These are phyloP conservation scores for Anoplophora glabripennis DNA, from an alignment of 1,140 invertebrate species.

Conservation along the genomic window DNA sequence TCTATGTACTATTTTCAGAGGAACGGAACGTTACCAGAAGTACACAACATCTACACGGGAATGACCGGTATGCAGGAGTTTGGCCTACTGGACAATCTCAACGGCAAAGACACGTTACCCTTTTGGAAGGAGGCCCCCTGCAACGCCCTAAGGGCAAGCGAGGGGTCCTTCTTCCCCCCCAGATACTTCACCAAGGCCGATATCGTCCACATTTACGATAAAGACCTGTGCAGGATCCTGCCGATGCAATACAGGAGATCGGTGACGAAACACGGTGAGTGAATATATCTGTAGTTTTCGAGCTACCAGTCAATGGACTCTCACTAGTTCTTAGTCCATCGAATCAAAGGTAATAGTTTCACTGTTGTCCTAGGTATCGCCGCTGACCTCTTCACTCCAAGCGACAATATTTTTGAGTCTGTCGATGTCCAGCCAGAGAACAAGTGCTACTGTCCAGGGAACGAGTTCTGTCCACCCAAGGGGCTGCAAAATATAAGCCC, in stretches of 20 bases:
- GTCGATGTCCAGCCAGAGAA: constrained; percentile 68
- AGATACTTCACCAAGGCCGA: constrained; percentile 69
- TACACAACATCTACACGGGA: constrained; percentile 78
- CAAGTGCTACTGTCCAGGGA: constrained; percentile 73
- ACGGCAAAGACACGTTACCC: constrained; percentile 70
- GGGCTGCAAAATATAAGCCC: constrained; percentile 83
- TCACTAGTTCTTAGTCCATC: background rate
- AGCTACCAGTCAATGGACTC: background rate
- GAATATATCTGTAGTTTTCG: background rate
- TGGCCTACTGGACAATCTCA: constrained; percentile 72
- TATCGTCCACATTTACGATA: constrained; percentile 76
- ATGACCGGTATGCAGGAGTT: constrained; percentile 72
- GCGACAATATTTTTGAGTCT: constrained; percentile 67
- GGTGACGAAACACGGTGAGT: constrained; percentile 62
- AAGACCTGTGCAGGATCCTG: constrained; percentile 78
- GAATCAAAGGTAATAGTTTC: background rate
- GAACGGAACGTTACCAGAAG: constrained; percentile 78
- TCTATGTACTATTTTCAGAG: constrained; percentile 53
- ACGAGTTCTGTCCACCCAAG: constrained; percentile 64
- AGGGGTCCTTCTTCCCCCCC: constrained; percentile 82
- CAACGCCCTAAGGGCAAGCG: constrained; percentile 77
- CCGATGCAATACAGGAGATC: constrained; percentile 69
- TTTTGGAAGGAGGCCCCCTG: constrained; percentile 76
- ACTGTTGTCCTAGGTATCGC: constrained; percentile 56
- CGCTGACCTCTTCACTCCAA: constrained; percentile 70